Conservation (phyloP, 2,888 invertebrate genomes). For the Sceliomorpha sp. region DNA sequence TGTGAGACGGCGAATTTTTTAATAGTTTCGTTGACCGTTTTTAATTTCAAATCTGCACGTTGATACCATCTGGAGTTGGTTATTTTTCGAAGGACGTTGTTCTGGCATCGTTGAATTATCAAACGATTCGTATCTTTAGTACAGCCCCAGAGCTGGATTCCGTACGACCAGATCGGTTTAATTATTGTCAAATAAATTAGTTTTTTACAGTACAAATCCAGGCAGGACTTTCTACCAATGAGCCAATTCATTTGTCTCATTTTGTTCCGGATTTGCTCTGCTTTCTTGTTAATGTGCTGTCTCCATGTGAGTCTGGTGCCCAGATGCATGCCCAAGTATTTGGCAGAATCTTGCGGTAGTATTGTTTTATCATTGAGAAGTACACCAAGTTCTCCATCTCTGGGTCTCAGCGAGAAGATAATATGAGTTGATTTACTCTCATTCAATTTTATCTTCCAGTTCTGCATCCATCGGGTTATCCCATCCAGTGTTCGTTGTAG, state of each 20-base stretch:
- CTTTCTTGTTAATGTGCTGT: neutral
- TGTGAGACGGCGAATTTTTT: neutral
- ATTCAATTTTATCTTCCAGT: constrained; percentile 55
- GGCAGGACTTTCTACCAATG: neutral
- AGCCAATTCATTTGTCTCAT: constrained; percentile 18
- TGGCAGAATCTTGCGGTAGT: constrained; percentile 17
- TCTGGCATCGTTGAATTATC: constrained; percentile 12
- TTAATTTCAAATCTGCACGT: neutral
- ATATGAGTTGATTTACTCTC: constrained; percentile 55
- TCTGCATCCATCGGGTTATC: constrained; percentile 20
- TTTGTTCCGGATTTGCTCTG: constrained; percentile 20
- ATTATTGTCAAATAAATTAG: constrained; percentile 9
- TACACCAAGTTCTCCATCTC: too few species aligned
- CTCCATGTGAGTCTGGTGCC: constrained; percentile 26
- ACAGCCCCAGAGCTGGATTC: constrained; percentile 10
- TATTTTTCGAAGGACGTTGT: constrained; percentile 6
- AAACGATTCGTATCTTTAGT: constrained; percentile 5
- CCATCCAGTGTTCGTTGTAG: constrained; percentile 11
- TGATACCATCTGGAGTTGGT: constrained; percentile 12
- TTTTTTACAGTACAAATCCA: constrained; percentile 2
- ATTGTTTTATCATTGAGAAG: neutral
- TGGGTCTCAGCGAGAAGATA: constrained; percentile 51
- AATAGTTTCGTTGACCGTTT: neutral
- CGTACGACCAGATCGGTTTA: constrained; percentile 12
- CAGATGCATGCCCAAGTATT: constrained; percentile 53